Base-by-base conservation (phyloP, 2,797 vertebrate species). In the Enteromius viviparus region DNA sequence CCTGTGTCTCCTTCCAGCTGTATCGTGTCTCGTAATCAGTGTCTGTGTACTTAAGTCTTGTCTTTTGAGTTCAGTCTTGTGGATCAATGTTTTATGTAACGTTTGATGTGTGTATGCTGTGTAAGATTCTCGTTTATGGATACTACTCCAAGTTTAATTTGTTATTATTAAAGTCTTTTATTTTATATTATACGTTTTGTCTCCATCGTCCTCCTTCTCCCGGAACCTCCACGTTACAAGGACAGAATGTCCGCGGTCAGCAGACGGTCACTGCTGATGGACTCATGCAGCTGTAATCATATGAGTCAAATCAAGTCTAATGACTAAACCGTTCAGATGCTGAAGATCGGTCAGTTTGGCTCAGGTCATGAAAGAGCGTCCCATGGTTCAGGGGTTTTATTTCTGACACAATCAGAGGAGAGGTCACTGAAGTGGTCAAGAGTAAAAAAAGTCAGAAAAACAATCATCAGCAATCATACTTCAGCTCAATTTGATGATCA, bases 301-400 rank as follows among this genome's bases (percentile, higher is more conserved):
- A 81, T n/a, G 78, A 85, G 81, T 82, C 42, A 74, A 75, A 82
- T 82, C 82, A 80, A 76, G 15, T 65, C 64, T 58, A 58, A 58
- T 58, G 53, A 58, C 23, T 58, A 10, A 9, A 58, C 21, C 9
- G 11, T 58, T 2, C 55, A 58, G 55, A 1, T 0, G 55, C n/a
- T 66, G 70, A 71, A 40, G 47, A 65, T 34, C 64, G 21, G 8
- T 5, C 8, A 3, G 29, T 32, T 64, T 32, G 60, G 26, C 60
- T 32, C 60, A 8, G 15, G 64, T 21, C 8, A 1, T 1, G 7
- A 65, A 10, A 19, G 15, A 32, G 19, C 23, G 53, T 58, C 55
- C n/a, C 1, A 1, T 1, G 32, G 3, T 66, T 65, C 34, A 37
- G 34, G 15, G 15, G 15, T 34, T 65, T 34, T 37, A 21, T 11